Evolutionary conservation across 2,888 invertebrate genomes (phyloP).

Genomic region (Parascotia fuliginaria): DNA sequence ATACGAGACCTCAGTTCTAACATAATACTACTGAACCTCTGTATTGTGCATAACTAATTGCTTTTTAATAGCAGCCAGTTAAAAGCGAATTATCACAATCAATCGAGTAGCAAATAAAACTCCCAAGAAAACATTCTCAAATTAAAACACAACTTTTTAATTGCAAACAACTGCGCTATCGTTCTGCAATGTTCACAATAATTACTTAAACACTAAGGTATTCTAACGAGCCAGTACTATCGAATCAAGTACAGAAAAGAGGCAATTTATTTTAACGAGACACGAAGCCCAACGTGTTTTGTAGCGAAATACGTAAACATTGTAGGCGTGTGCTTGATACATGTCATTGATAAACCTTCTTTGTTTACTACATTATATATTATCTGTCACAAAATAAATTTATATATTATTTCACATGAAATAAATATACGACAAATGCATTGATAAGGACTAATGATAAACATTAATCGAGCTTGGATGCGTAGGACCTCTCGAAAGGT

Average conservation of each 20-base stretch:
- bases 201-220: too few species aligned
- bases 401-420: neutral
- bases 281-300: conserved; percentile 21
- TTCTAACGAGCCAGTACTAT: too few species aligned
- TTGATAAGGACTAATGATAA: neutral
- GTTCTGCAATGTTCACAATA: too few species aligned
- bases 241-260: neutral
- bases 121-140: too few species aligned
- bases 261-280: conserved; percentile 1
- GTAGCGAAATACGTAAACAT: conserved; percentile 17
- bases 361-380: conserved; percentile 19
- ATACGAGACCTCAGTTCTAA: too few species aligned
- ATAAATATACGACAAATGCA: neutral
- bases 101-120: too few species aligned
- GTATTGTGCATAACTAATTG: too few species aligned
- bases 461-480: neutral
- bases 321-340: conserved; percentile 35
- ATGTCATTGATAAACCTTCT: conserved; percentile 27
- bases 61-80: too few species aligned
- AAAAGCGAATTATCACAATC: too few species aligned
- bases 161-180: too few species aligned
- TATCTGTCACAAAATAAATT: conserved; percentile 8
- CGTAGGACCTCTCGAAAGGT: neutral
- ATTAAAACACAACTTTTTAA: too few species aligned
- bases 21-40: too few species aligned